Evolutionary conservation across 2,888 invertebrate genomes (phyloP).

Genomic region (Hipparchia sbordonii): DNA sequence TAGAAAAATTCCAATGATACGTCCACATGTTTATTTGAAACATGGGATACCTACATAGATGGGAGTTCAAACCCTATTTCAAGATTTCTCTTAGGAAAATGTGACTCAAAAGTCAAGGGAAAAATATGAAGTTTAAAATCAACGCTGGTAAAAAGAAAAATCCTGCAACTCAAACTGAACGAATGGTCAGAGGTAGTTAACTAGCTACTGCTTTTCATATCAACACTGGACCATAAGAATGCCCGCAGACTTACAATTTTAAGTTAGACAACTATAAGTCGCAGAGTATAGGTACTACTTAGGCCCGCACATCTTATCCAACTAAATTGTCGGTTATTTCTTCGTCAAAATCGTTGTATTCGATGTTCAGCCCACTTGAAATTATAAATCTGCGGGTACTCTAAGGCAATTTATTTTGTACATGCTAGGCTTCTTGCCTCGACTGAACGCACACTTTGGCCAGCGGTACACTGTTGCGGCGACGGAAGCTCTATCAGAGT

Average conservation of each 20-base stretch:
- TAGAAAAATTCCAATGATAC: too few species aligned
- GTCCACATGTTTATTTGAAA: too few species aligned
- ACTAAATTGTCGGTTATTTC: too few species aligned
- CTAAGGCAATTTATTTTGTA: not conserved
- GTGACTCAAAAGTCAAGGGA: not conserved
- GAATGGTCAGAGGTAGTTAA: not conserved
- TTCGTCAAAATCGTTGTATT: too few species aligned
- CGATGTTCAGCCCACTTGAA: too few species aligned
- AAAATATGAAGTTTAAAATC: too few species aligned
- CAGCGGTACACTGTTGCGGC: constrained; percentile 88
- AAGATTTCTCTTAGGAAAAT: not conserved
- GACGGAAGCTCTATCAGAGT: constrained; percentile 88
- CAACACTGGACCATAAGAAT: not conserved
- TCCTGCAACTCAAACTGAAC: not conserved
- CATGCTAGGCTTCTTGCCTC: constrained; percentile 86
- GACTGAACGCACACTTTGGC: constrained; percentile 85
- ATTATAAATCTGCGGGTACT: too few species aligned
- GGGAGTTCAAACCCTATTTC: not conserved
- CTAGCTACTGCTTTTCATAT: not conserved
- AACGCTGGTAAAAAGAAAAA: not conserved
- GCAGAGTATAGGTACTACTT: too few species aligned
- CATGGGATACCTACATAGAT: not conserved
- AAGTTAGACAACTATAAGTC: too few species aligned
- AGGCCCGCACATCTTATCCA: too few species aligned
- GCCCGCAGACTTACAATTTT: too few species aligned